phyloP scores from a whole-genome alignment of 2,113 vertebrate genomes.

The Macrotis lagotis region DNA sequence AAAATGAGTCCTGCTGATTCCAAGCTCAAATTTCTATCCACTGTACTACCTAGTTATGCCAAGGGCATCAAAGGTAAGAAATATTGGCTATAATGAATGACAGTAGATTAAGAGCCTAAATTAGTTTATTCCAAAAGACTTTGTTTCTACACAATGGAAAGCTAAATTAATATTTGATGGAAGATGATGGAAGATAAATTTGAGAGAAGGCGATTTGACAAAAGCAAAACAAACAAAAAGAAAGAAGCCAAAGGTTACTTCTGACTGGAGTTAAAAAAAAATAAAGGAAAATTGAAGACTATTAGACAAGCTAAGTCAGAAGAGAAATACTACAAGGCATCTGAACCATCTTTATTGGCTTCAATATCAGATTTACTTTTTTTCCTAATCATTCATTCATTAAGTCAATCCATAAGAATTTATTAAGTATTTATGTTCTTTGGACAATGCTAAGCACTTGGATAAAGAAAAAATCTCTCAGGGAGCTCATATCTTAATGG shows the following conservation, averaged over 20 bases:
- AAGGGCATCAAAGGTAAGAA: not conserved
- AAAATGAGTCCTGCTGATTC: not conserved
- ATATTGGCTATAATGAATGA: not conserved
- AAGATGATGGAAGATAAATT: not conserved
- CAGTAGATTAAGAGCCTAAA: not conserved
- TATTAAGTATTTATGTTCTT: not conserved
- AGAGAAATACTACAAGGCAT: not conserved
- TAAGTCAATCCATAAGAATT: not conserved
- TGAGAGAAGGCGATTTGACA: not conserved
- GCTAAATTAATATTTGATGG: not conserved
- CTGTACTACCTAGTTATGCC: not conserved
- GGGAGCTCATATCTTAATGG: not conserved
- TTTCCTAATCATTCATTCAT: not conserved
- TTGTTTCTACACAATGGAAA: not conserved
- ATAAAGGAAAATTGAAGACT: not conserved
- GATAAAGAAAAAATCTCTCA: not conserved
- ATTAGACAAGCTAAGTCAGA: not conserved
- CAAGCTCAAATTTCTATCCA: not conserved
- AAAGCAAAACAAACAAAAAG: not conserved
- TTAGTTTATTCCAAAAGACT: not conserved
- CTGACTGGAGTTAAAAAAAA: not conserved
- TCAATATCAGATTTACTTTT: not conserved
- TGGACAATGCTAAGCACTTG: fast-evolving
- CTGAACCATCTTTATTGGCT: not conserved
- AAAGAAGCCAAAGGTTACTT: not conserved